Conservation (phyloP, 2,113 vertebrate species). For the Telmatochromis sp. region DNA sequence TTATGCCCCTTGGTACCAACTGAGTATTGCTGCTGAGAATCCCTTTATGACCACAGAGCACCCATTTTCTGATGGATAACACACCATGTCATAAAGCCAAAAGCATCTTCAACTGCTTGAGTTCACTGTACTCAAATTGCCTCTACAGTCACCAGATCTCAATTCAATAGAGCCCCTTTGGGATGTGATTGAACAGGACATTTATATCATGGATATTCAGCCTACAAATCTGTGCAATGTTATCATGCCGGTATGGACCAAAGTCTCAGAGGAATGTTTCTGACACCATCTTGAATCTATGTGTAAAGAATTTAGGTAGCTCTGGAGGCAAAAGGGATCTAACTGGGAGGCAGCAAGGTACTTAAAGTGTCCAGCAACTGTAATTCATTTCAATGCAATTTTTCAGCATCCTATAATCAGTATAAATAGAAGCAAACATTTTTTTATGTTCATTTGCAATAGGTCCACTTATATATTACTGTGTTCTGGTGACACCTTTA, state of each 20-base stretch:
- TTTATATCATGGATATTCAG: neutral
- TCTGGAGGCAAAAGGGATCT: neutral
- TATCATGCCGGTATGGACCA: neutral
- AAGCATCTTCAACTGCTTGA: neutral
- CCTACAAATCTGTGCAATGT: neutral
- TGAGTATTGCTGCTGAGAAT: neutral
- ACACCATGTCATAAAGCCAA: neutral
- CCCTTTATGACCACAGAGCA: neutral
- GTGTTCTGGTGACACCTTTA: neutral
- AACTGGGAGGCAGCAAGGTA: neutral
- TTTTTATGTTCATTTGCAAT: neutral
- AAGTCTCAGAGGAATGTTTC: neutral
- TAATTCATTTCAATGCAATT: neutral
- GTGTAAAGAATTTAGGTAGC: neutral
- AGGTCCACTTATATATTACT: neutral
- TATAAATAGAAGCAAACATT: neutral
- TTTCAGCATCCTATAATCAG: neutral
- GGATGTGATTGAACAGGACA: neutral
- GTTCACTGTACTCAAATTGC: neutral
- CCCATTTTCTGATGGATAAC: neutral
- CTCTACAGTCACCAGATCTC: neutral
- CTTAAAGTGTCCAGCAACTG: neutral
- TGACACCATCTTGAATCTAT: neutral
- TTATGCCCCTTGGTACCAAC: neutral
- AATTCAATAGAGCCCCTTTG: neutral